These are phyloP conservation scores for Sapajus apella DNA, from an alignment of 2,113 vertebrate genomes.

Conservation along the genomic window DNA sequence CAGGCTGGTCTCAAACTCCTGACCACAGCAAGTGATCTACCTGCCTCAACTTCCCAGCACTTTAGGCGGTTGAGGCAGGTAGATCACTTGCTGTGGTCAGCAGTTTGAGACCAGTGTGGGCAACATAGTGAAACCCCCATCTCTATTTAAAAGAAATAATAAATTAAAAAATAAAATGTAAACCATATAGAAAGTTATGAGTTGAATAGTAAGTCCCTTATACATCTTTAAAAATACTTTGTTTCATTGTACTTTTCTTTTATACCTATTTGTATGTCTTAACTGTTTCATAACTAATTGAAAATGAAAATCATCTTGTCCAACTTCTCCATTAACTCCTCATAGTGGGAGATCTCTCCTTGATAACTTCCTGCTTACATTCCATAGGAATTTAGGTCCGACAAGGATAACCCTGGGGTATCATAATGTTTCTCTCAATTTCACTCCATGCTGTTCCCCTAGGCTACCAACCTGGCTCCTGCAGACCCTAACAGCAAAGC, in stretches of 20 bases:
- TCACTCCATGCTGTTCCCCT: background rate
- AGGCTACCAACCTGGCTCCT: slow-evolving; percentile 94
- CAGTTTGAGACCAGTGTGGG: too few relatives aligned
- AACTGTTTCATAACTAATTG: background rate
- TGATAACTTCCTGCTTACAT: background rate
- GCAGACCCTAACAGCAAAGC: slow-evolving; percentile 94
- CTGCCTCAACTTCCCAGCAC: too few relatives aligned
- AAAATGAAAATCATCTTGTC: background rate
- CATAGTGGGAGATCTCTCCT: background rate
- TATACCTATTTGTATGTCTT: background rate
- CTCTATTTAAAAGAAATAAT: too few relatives aligned
- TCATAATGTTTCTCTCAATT: background rate
- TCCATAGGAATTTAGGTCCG: background rate
- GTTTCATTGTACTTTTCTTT: slow-evolving; percentile 11
- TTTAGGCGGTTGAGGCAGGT: too few relatives aligned
- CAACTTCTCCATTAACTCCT: background rate
- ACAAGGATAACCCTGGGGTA: background rate
- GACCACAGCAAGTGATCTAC: too few relatives aligned
- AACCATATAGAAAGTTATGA: too few relatives aligned
- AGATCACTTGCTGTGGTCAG: too few relatives aligned
- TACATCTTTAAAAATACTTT: background rate
- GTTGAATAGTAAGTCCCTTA: background rate
- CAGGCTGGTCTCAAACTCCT: too few relatives aligned
- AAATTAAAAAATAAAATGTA: too few relatives aligned
- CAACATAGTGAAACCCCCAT: too few relatives aligned